These are phyloP conservation scores for Leucosticte australis DNA, from an alignment of 2,113 vertebrate species.

Conservation along the genomic window DNA sequence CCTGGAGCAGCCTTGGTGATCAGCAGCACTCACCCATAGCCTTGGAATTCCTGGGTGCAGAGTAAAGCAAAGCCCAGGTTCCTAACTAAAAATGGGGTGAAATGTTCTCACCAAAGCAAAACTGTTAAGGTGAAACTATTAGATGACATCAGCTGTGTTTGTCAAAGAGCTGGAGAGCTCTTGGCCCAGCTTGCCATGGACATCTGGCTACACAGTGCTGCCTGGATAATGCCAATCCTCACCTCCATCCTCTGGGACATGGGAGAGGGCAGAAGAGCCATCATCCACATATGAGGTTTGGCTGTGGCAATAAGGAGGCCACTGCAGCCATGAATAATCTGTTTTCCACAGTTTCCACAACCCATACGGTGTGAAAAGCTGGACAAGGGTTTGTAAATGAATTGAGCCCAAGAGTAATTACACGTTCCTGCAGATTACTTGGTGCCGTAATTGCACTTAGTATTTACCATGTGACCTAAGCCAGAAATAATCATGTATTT, in stretches of 20 bases:
- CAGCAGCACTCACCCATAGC: neutral
- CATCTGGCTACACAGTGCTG: neutral
- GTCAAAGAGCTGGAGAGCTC: neutral
- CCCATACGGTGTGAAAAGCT: constrained; percentile 47
- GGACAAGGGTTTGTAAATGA: constrained; percentile 68
- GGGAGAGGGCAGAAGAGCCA: neutral
- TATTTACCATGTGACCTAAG: constrained; percentile 71
- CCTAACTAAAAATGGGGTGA: neutral
- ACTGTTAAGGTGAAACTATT: neutral
- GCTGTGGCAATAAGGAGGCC: neutral
- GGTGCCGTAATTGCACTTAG: constrained; percentile 64
- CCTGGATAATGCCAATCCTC: neutral
- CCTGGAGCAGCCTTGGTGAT: neutral
- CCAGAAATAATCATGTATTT: constrained; percentile 73
- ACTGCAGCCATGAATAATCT: constrained; percentile 21
- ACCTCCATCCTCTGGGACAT: neutral
- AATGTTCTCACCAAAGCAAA: neutral
- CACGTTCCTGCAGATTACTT: constrained; percentile 65
- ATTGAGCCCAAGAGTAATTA: constrained; percentile 72
- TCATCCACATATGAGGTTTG: neutral
- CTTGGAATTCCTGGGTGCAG: neutral
- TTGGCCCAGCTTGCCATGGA: neutral
- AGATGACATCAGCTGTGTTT: neutral
- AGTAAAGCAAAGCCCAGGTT: neutral
- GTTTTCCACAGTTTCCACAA: constrained; percentile 30